phyloP scores from a whole-genome alignment of 2,888 invertebrate genomes.

The Pemphredon lugubris region DNA sequence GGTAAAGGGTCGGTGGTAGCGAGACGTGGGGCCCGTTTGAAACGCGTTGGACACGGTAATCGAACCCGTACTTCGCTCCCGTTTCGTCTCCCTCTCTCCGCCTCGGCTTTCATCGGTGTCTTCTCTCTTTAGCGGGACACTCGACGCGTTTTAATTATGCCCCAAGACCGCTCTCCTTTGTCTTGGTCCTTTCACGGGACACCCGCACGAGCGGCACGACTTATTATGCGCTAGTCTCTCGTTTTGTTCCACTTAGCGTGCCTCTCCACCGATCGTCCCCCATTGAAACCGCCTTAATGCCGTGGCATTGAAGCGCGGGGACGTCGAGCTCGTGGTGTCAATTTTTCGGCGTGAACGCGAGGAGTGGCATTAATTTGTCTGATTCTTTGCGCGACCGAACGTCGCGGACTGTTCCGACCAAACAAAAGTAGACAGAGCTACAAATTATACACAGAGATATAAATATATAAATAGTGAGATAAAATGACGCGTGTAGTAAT shows the following conservation, averaged over 20 bases:
- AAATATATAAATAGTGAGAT: no score
- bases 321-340: conserved; percentile 55
- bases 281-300: conserved; percentile 61
- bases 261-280: conserved; percentile 36
- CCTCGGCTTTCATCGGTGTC: conserved; percentile 7
- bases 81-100: conserved; percentile 10
- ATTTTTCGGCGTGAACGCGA: conserved; percentile 52
- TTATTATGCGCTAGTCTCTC: conserved; percentile 64
- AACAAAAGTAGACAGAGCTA: background rate
- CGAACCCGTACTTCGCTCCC: conserved; percentile 52
- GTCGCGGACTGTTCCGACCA: background rate
- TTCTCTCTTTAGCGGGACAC: conserved; percentile 59
- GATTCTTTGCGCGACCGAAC: conserved; percentile 5
- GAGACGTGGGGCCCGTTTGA: conserved; percentile 54
- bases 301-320: conserved; percentile 56
- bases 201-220: conserved; percentile 69
- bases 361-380: conserved; percentile 37
- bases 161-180: conserved; percentile 63
- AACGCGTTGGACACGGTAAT: conserved; percentile 67
- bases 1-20: conserved; percentile 21
- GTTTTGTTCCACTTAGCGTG: conserved; percentile 58
- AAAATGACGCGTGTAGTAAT: no score
- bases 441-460: no score
- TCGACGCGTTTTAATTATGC: conserved; percentile 78
- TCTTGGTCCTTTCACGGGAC: conserved; percentile 65